These are phyloP conservation scores for Chelonoidis abingdonii DNA, from an alignment of 2,113 vertebrate genomes.

Conservation along the genomic window DNA sequence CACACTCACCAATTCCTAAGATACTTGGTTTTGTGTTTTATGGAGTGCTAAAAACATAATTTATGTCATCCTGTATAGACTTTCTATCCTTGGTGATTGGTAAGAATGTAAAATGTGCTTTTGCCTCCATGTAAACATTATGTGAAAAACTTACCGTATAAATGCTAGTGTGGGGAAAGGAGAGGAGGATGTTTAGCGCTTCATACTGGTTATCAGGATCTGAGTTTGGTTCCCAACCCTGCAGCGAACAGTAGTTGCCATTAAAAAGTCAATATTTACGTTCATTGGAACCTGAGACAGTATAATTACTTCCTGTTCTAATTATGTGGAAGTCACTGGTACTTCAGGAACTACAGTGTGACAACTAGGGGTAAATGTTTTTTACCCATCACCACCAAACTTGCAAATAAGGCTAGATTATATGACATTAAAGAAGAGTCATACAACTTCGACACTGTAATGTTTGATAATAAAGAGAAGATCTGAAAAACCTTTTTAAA, in stretches of 20 bases:
- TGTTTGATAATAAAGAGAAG: background rate
- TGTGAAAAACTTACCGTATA: background rate
- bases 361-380: background rate
- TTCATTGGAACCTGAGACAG: background rate
- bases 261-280: background rate
- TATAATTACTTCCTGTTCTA: background rate
- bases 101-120: conserved; percentile 27
- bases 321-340: background rate
- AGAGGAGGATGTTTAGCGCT: background rate
- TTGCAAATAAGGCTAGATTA: background rate
- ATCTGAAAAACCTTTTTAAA: background rate
- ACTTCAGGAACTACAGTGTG: background rate
- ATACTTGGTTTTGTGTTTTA: conserved; percentile 46
- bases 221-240: background rate
- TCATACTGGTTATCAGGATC: conserved; percentile 6
- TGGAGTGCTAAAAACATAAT: conserved; percentile 33
- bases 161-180: background rate
- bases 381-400: background rate
- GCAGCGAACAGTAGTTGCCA: background rate
- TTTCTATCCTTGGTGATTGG: conserved; percentile 43
- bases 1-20: background rate
- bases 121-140: conserved; percentile 22
- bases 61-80: conserved; percentile 31
- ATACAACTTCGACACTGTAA: background rate
- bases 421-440: background rate